Evolutionary conservation across 1,140 invertebrate species (phyloP).

Genomic region (Papilio polyxenes): DNA sequence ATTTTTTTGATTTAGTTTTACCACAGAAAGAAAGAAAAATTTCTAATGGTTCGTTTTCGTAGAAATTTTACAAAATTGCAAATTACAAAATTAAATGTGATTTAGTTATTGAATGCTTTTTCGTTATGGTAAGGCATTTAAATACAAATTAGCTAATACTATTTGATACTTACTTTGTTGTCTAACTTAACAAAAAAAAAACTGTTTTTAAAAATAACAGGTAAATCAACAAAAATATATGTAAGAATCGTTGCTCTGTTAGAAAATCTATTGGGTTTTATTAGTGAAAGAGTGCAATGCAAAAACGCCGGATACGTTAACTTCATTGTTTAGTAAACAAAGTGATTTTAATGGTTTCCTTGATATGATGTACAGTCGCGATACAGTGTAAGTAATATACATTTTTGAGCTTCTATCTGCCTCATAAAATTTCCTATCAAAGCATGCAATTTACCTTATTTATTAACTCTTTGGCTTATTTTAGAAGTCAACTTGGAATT

Average conservation of each 20-base stretch:
- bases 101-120: no score
- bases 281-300: not conserved
- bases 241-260: not conserved
- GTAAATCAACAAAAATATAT: not conserved
- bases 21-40: no score
- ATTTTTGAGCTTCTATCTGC: not conserved
- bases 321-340: conserved; percentile 32
- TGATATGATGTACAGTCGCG: conserved; percentile 32
- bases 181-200: not conserved
- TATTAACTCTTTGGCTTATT: no score
- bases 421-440: not conserved
- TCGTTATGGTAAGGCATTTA: no score
- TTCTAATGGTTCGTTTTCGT: no score
- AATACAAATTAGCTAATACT: not conserved
- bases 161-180: not conserved
- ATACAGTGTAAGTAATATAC: not conserved
- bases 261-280: not conserved
- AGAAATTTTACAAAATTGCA: no score
- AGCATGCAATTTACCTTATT: not conserved
- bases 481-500: no score
- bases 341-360: conserved; percentile 22
- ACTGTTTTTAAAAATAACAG: not conserved
- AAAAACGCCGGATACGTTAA: conserved; percentile 35
- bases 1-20: not conserved
- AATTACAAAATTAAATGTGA: no score